Base-by-base conservation (phyloP, 2,888 invertebrate species). In the Drosophila maculinotata region DNA sequence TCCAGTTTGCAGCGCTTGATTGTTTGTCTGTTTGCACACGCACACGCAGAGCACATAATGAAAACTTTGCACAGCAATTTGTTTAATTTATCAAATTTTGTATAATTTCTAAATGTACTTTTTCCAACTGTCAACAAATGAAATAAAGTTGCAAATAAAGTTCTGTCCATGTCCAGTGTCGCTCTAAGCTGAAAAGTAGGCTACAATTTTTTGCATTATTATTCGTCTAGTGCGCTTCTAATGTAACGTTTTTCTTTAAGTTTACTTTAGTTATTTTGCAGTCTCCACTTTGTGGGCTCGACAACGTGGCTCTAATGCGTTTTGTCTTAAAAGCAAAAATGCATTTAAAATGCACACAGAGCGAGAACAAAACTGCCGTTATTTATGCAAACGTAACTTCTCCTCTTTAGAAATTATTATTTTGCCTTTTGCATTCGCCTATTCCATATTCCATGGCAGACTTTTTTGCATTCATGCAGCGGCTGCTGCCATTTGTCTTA, bases 351-450 rank as follows among this genome's bases (percentile, higher is more conserved):
- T 83, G 78, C 78, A 38, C 69, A 80, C 56, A 74, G 73, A 79
- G 84, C 56, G 79, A 62, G 81, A 63, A 80, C 79, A 84, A 66
- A 79, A 81, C 74, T 84, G 71, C 47, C 67, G 76, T 84, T 82
- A 76, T 78, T 83, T 84, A 87, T 83, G 82, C 84, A 86, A 87
- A 81, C 79, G 69, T 75, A 78, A 81, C 87, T 87, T 83, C 76
- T 78, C 72, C 82, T 72, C 85, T 81, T 84, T 87, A 76, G 75
- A 83, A 83, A 83, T 81, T 84, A 87, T 87, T 82, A 78, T 86
- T 70, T 64, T 56, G 53, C 53, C 45, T 72, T 68, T 47, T 51
- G 38, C 68, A 57, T 71, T 71, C 42, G 58, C 56, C 75, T 56
- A 53, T 69, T 38, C 41, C 47, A 68, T 63, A 36, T 59, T 57